Evolutionary conservation across 2,888 invertebrate species (phyloP), one percentile per base, ranked within the genome.

Genomic region (Catocala nupta): DNA sequence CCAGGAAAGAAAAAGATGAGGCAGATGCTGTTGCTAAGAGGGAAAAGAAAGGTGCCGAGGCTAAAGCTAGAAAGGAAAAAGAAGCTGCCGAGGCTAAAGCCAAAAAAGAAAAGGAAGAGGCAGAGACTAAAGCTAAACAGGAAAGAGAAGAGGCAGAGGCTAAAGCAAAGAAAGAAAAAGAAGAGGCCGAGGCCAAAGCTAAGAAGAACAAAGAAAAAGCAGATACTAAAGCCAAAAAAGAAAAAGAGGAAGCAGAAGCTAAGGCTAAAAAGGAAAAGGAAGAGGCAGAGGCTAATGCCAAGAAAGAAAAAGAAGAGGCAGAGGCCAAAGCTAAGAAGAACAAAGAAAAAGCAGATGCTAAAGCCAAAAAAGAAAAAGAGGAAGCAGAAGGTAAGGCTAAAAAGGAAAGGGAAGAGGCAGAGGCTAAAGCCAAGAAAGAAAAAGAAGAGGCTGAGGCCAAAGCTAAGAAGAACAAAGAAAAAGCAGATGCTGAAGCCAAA

Each of bases 391-490:
- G 64, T 61, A 11, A 63, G 5, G 33, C 34, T n/a, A 43, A 63
- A 48, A 11, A 52, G n/a, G 43, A 70, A 16, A 42, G 59, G 33
- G 54, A 67, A 43, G 43, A 9, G n/a, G 11, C 43, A 61, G 55
- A 53, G n/a, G 52, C 42, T 36, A 50, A 56, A 33, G 10, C 43
- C 6, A 42, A 54, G 42, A 57, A 53, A 53, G 50, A 68, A 16
- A 64, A 68, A 54, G 59, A 71, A 58, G 55, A 65, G 55, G 56
- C 48, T 16, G 60, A 65, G 50, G 52, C 16, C 11, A 51, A 44
- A 34, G 13, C 47, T 0, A 47, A 13, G 16, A 47, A 47, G 8
- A 9, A 47, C 1, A 16, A 47, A 6, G 16, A 59, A 58, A 39
- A 2, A 1, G 12, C 39, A 1, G 51, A 39, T 13, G 34, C n/a